Percentiles rank a stretch among this genome's conserved stretches.
Conservation (phyloP, 2,888 invertebrate genomes). For the Heliconius hortense region DNA sequence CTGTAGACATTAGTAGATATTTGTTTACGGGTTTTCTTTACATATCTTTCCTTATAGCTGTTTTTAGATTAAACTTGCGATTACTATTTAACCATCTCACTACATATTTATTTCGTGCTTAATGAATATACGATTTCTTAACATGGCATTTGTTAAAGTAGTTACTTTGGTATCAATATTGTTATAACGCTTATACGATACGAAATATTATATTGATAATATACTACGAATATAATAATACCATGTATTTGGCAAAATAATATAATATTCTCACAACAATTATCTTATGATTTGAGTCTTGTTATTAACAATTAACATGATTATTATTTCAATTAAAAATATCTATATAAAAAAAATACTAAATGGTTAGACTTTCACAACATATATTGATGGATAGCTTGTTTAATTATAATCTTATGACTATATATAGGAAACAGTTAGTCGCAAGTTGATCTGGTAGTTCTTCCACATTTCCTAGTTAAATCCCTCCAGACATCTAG, state of each 20-base stretch:
- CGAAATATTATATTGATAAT: neutral
- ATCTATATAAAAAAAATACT: neutral
- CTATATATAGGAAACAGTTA: conserved; percentile 12
- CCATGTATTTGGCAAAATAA: neutral
- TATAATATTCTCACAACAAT: neutral
- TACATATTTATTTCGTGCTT: neutral
- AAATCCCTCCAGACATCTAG: conserved; percentile 76
- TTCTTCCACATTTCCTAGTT: conserved; percentile 65
- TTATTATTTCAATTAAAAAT: neutral
- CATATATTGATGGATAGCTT: neutral
- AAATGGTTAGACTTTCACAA: conserved; percentile 4
- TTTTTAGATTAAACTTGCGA: conserved; percentile 49
- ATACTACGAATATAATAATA: neutral
- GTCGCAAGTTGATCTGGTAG: conserved; percentile 47
- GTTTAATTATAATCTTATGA: neutral
- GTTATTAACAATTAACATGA: neutral
- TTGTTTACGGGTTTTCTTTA: conserved; percentile 44
- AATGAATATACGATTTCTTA: neutral
- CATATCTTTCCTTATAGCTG: conserved; percentile 46
- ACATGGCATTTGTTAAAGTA: neutral
- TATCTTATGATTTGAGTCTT: neutral
- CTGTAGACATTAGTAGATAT: conserved; percentile 60
- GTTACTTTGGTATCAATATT: neutral
- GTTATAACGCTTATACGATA: neutral
- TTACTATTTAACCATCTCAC: conserved; percentile 20